Conservation (phyloP, 2,797 vertebrate genomes). For the Acanthurus tractus region DNA sequence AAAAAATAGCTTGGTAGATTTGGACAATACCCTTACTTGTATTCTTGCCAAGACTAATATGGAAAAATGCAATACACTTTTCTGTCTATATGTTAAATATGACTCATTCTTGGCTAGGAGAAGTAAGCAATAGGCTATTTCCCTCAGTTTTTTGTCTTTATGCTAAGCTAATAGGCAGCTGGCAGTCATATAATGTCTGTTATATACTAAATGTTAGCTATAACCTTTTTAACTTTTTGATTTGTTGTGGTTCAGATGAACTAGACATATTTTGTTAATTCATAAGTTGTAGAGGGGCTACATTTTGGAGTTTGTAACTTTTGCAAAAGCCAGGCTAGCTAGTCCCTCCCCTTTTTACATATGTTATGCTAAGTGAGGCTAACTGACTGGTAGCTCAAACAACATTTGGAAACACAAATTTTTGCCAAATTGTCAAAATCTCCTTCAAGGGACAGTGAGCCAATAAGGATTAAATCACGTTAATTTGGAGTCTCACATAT, state of each 20-base stretch:
- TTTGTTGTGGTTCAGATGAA: background rate
- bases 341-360: too few species aligned
- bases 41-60: background rate
- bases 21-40: background rate
- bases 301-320: background rate
- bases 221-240: too few species aligned
- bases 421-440: background rate
- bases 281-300: background rate
- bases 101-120: background rate
- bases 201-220: background rate
- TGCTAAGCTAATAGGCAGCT: too few species aligned
- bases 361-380: too few species aligned
- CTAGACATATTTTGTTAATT: background rate
- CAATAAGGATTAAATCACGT: background rate
- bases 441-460: too few species aligned
- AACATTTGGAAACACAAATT: background rate
- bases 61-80: background rate
- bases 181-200: background rate
- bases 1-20: background rate
- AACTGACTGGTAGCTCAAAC: too few species aligned
- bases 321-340: too few species aligned
- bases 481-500: background rate
- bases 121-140: too few species aligned
- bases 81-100: background rate
- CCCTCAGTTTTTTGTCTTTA: too few species aligned